phyloP scores from a whole-genome alignment of 2,797 vertebrate genomes.

The Phataginus tricuspis region DNA sequence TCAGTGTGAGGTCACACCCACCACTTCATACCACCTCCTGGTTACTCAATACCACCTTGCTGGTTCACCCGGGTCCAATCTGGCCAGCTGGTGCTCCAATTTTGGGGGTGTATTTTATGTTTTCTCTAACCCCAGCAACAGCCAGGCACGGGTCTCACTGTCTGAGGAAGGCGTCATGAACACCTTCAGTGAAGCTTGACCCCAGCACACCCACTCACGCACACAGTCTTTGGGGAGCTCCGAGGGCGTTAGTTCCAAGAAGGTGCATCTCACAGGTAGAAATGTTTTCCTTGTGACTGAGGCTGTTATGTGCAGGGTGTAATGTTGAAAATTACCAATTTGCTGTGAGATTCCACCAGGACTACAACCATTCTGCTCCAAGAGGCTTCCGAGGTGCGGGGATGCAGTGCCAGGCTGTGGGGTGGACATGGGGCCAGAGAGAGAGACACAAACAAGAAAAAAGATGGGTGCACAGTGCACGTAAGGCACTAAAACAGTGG shows the following conservation, averaged over 20 bases:
- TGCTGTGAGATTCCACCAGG: neutral
- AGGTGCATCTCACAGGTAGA: neutral
- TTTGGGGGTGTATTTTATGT: neutral
- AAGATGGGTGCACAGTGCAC: neutral
- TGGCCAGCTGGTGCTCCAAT: neutral
- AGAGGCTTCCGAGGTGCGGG: neutral
- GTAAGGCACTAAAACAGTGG: neutral
- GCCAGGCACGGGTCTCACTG: neutral
- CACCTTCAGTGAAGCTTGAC: neutral
- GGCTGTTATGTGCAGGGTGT: neutral
- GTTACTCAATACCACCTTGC: no score
- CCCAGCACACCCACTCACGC: neutral
- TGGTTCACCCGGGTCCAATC: neutral
- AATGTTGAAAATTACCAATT: neutral
- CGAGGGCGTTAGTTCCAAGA: neutral
- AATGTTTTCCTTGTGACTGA: neutral
- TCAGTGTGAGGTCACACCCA: neutral
- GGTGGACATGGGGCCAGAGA: fast-evolving
- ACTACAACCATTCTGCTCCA: neutral
- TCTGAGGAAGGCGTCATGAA: neutral
- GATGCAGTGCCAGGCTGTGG: neutral
- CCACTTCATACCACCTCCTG: neutral
- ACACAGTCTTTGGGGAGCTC: neutral
- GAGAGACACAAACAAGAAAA: neutral
- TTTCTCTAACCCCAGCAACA: neutral